Evolutionary conservation across 2,888 invertebrate species (phyloP).

Genomic region (Mesoligia furuncula): DNA sequence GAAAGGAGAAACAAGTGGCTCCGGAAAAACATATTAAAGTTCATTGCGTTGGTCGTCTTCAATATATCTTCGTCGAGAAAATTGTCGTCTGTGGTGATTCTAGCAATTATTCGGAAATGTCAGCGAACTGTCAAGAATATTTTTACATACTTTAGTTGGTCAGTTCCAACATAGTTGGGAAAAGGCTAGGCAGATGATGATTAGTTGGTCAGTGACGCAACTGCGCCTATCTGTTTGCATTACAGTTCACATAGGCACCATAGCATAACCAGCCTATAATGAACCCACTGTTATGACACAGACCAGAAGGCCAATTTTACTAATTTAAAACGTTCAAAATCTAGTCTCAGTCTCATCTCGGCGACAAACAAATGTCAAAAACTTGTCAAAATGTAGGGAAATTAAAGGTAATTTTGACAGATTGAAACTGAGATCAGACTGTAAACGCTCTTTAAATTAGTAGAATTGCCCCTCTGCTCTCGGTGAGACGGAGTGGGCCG

Average conservation of each 20-base stretch:
- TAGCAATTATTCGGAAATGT: neutral
- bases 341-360: too few relatives aligned
- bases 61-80: neutral
- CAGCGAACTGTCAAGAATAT: neutral
- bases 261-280: neutral
- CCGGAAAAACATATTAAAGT: constrained; percentile 16
- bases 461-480: too few relatives aligned
- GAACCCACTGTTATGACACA: neutral
- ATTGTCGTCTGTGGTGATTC: too few relatives aligned
- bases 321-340: too few relatives aligned
- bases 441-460: too few relatives aligned
- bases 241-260: neutral
- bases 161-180: too few relatives aligned
- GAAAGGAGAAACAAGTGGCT: constrained; percentile 19
- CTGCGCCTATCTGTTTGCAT: neutral
- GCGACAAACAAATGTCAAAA: too few relatives aligned
- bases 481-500: neutral
- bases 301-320: too few relatives aligned
- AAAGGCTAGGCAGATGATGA: too few relatives aligned
- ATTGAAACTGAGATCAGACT: too few relatives aligned
- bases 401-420: too few relatives aligned
- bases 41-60: neutral
- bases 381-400: too few relatives aligned
- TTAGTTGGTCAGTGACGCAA: neutral
- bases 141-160: neutral